phyloP scores from a whole-genome alignment of 2,113 vertebrate species.

The Abramis brama region DNA sequence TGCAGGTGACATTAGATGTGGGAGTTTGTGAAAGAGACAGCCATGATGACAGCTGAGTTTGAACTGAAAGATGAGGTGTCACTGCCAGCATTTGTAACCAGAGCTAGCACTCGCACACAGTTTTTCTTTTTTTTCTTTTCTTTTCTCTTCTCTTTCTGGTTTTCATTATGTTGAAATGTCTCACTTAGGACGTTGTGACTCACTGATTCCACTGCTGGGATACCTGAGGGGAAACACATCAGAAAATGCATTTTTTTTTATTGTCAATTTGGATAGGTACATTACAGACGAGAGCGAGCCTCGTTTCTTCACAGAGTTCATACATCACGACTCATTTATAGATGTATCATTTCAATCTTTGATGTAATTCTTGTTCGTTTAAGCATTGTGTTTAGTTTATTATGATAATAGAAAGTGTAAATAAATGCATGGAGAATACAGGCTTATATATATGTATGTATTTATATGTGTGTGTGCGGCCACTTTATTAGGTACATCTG shows the following conservation, averaged over 20 bases:
- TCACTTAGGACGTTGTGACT: constrained; percentile 9
- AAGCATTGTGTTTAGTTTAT: not conserved
- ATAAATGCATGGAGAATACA: too few relatives aligned
- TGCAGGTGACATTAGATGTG: constrained; percentile 56
- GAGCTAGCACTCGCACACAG: constrained; percentile 28
- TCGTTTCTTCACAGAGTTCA: not conserved
- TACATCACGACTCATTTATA: not conserved
- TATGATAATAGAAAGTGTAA: not conserved
- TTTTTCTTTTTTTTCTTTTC: not conserved
- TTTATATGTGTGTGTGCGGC: too few relatives aligned
- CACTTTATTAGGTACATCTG: too few relatives aligned
- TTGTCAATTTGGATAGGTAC: constrained; percentile 2
- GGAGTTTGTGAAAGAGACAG: constrained; percentile 36
- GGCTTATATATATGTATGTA: too few relatives aligned
- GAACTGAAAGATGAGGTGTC: constrained; percentile 46
- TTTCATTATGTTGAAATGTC: constrained; percentile 35
- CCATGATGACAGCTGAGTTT: constrained; percentile 44
- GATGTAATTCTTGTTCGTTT: not conserved
- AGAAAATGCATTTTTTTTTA: constrained; percentile 24
- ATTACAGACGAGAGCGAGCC: not conserved
- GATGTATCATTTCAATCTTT: not conserved
- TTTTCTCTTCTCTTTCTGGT: constrained; percentile 12
- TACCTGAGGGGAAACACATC: constrained; percentile 11
- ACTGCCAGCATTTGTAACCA: not conserved
- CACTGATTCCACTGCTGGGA: constrained; percentile 31